Conservation (phyloP, 2,113 vertebrate genomes). For the Urocynchramus pylzowi region DNA sequence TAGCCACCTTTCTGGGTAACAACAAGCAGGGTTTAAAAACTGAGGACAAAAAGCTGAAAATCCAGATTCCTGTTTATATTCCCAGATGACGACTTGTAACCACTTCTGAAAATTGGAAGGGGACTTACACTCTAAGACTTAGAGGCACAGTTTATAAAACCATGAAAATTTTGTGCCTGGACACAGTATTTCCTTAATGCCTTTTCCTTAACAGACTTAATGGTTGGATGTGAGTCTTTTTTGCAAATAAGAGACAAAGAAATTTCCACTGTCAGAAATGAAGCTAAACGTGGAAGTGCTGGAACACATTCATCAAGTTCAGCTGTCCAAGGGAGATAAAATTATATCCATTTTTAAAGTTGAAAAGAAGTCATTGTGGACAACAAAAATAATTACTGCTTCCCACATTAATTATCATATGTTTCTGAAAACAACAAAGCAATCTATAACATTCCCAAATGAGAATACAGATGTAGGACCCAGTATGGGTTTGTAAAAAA, state of each 20-base stretch:
- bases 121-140: neutral
- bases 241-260: neutral
- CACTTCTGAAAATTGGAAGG: neutral
- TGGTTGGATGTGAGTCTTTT: neutral
- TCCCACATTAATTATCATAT: neutral
- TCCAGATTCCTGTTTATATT: neutral
- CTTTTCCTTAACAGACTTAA: neutral
- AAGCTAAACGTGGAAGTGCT: neutral
- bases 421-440: neutral
- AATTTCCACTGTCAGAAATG: neutral
- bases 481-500: neutral
- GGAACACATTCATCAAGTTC: neutral
- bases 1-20: neutral
- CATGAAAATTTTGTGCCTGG: neutral
- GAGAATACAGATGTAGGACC: neutral
- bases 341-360: neutral
- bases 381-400: neutral
- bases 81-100: neutral
- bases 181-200: neutral
- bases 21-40: neutral
- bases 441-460: neutral
- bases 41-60: neutral
- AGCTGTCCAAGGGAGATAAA: neutral
- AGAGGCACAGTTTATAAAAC: neutral
- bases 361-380: neutral